Base-by-base conservation (phyloP, 1,140 invertebrate species). In the Ridgeia piscesae region DNA sequence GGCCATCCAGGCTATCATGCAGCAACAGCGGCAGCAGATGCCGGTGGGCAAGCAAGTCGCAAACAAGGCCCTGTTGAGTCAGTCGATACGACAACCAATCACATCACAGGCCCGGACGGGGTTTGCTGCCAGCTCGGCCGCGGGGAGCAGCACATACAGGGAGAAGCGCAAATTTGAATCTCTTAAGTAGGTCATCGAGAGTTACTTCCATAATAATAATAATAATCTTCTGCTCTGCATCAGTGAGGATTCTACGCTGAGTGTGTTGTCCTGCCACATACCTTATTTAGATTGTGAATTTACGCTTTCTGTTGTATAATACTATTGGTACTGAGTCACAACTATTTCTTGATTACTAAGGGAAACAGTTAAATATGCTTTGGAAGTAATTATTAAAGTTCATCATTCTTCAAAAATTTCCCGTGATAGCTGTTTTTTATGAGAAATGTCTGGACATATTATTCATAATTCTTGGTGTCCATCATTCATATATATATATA, bases 151-250 rank as follows among this genome's bases (percentile, higher is more conserved):
- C 50, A 77, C 93, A 34, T 94, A 94, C 93, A 95, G 94, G 91
- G 94, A 95, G 89, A 95, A 95, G 92, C 93, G 94, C 48, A 95
- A 95, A 94, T 95, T 94, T 94, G 95, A 96, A 92, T 94, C 95
- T 91, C 93, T 95, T 50, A 96, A 95, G 95, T 96, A 93, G 94
- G 95, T 42, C 35, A 14, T 90, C 89, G 9, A 14, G 33, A 14
- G 48, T 50, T 90, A 14, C 34, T 31, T 90, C 4, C 42, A 11
- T 42, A 6, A 42, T n/a, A n/a, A n/a, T n/a, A n/a, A n/a, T n/a
- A n/a, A n/a, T n/a, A n/a, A n/a, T n/a, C 42, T 42, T 42, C 42
- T 42, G 42, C 4, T 42, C 4, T 42, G 42, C 42, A 42, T 42
- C 42, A 42, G 4, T 6, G 42, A 42, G 42, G 42, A 42, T 4